Base-by-base conservation (phyloP, 2,888 invertebrate species). In the Noctua comes region DNA sequence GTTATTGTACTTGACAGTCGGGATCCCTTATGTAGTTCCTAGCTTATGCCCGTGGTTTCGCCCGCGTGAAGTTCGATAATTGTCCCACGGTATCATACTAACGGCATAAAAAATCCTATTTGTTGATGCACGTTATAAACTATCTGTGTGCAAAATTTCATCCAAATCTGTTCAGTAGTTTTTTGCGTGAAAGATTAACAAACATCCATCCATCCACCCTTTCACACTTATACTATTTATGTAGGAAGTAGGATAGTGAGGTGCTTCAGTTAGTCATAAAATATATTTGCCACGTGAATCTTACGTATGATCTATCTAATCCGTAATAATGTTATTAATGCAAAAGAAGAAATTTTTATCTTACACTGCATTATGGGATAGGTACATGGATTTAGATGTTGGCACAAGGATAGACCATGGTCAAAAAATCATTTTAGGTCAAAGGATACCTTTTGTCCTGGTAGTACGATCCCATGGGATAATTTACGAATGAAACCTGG, bases 1-100 rank as follows among this genome's bases (percentile, higher is more conserved):
- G 76, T 65, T 75, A 68, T 64, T 46, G n/a, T 21, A 64, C 36
- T 54, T 54, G 75, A 75, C 48, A 64, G 21, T 48, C 46, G 31
- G 5, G 16, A 68, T 68, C n/a, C 36, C 64, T 16, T 54, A 10
- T n/a, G 16, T 54, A 24, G 31, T 43, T 18, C 43, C 36, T 36
- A 36, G 36, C 4, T 31, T 31, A 31, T 31, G 2, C 31, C 31
- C 31, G 31, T 31, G 31, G 2, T 2, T 31, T 31, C 31, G 31
- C 31, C 31, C 31, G 31, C 31, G 31, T 31, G 31, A 31, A 36
- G 36, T 36, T 36, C 36, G 36, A 36, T 36, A 36, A 36, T 36
- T 36, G 36, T 36, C 36, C 36, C 5, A 36, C 36, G 36, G 36
- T 36, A 36, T 36, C 36, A 4, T 36, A 36, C 36, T 5, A 36